Evolutionary conservation across 2,797 vertebrate species (phyloP).

Genomic region (Sebastiscus tertius): DNA sequence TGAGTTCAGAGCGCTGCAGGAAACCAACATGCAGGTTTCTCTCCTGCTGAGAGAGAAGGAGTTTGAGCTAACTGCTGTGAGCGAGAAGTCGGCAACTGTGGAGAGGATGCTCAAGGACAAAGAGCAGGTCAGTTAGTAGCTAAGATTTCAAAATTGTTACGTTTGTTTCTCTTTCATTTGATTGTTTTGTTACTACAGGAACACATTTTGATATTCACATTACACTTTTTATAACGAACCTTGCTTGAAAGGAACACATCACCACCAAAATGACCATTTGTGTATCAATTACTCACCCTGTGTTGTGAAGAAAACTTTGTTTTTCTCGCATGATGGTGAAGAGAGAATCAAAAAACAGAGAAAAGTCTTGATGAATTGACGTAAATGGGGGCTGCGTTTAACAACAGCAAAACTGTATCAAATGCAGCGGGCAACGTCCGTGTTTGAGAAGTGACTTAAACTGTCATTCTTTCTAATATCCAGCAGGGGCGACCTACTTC

Average conservation of each 20-base stretch:
- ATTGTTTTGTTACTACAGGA: neutral
- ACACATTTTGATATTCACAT: neutral
- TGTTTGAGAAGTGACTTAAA: no score
- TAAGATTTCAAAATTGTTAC: neutral
- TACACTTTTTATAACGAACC: neutral
- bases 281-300: neutral
- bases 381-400: no score
- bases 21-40: constrained; percentile 97
- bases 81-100: constrained; percentile 91
- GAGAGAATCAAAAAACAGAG: neutral
- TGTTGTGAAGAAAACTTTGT: neutral
- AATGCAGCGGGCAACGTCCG: no score
- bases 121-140: constrained; percentile 82
- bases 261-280: neutral
- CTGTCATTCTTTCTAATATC: no score
- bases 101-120: constrained; percentile 94
- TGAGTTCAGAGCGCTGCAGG: constrained; percentile 94
- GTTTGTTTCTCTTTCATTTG: neutral
- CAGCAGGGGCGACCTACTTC: no score
- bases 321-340: neutral
- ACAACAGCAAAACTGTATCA: no score
- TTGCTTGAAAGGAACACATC: neutral
- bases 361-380: neutral
- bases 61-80: constrained; percentile 91
- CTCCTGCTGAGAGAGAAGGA: constrained; percentile 95